Percentiles rank a stretch among this genome's conserved stretches.
phyloP scores from a whole-genome alignment of 2,888 invertebrate genomes.

The Boloria selene region DNA sequence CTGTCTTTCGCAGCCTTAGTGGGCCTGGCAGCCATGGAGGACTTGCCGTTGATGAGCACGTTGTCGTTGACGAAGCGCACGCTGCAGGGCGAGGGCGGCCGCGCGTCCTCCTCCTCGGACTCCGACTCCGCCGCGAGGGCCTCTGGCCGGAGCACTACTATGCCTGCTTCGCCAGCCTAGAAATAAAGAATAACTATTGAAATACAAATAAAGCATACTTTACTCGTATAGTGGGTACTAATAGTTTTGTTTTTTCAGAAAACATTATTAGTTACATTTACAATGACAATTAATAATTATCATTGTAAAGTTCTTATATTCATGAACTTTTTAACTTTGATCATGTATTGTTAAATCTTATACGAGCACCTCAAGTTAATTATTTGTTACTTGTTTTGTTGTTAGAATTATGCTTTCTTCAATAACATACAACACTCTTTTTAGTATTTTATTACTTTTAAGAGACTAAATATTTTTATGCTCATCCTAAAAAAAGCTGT shows the following conservation, averaged over 20 bases:
- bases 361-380: too few species aligned
- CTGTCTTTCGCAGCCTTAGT: constrained; percentile 55
- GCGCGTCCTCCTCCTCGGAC: constrained; percentile 69
- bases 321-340: neutral
- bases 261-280: too few species aligned
- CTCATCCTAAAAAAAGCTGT: neutral
- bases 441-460: too few species aligned
- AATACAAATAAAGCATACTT: neutral
- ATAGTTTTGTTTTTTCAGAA: too few species aligned
- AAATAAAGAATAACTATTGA: constrained; percentile 7
- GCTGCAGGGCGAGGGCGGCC: constrained; percentile 91
- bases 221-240: too few species aligned
- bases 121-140: constrained; percentile 76
- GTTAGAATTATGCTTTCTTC: too few species aligned
- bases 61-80: constrained; percentile 94
- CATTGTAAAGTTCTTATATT: too few species aligned
- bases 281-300: too few species aligned
- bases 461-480: too few species aligned
- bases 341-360: neutral
- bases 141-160: constrained; percentile 79
- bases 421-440: too few species aligned
- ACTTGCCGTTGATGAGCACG: constrained; percentile 94
- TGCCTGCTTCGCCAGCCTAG: constrained; percentile 72
- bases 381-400: too few species aligned
- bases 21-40: constrained; percentile 87